Base-by-base conservation (phyloP, 1,140 invertebrate genomes). In the Drosophila equinoxialis region DNA sequence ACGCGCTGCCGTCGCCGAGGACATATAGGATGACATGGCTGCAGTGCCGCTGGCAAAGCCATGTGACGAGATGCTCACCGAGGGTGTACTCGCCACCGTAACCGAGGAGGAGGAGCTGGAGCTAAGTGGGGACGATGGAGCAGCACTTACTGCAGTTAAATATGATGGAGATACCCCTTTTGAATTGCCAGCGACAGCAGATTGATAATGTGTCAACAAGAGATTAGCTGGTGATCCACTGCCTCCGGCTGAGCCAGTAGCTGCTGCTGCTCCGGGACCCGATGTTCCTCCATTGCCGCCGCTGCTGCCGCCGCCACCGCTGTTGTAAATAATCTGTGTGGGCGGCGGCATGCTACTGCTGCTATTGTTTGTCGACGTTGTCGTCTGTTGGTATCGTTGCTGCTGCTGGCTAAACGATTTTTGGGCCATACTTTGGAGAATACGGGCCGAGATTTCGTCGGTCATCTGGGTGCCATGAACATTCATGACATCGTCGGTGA, bases 381-480 rank as follows among this genome's bases (percentile, higher is more conserved):
- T 30, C 30, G 30, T 30, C 30, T 81, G 81, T 77, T 90, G 83
- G 42, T 74, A 93, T 23, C 92, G 93, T 20, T 93, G 92, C 54
- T 92, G 91, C 6, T 93, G 91, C 13, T 92, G 93, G 3, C 86
- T 68, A 20, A 84, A 73, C 0, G 85, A 90, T 60, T 93, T 92
- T 68, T 91, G 91, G 6, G 91, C 83, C 83, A 90, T 90, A 66
- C 91, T 92, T 57, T 92, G 92, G 20, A 92, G 65, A 17, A 92
- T 92, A 37, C 82, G 79, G 6, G 91, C 91, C 37, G 84, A 92
- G 11, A 90, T 51, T 74, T 91, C 91, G 45, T 92, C 91, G 14
- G 91, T 92, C 83, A 92, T 91, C 57, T 92, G 86, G 7, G 91
- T 91, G 55, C 91, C 92, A 69, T 92, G 92, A 13, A 92, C 91